Evolutionary conservation across 1,140 invertebrate genomes (phyloP).

Genomic region (Drosophila melanogaster): DNA sequence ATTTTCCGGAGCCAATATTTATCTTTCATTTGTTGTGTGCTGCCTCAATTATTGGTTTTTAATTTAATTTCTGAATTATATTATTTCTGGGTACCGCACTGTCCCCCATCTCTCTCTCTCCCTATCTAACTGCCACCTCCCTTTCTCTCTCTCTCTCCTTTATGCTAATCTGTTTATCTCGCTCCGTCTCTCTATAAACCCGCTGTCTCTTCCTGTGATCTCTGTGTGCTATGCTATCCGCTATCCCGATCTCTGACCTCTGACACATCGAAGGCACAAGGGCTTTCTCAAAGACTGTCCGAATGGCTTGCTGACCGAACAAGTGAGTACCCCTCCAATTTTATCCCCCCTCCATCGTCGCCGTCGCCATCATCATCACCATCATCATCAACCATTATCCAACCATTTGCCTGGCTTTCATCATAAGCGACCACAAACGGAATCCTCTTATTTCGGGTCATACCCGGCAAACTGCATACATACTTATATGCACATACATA

Average conservation of each 20-base stretch:
- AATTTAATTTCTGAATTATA: slow-evolving; percentile 18
- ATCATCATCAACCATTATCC: slow-evolving; percentile 1
- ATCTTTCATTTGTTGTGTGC: slow-evolving; percentile 29
- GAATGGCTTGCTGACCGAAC: slow-evolving; percentile 95
- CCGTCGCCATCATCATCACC: background rate
- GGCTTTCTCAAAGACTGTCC: slow-evolving; percentile 97
- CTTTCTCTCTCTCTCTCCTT: background rate
- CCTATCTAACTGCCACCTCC: background rate
- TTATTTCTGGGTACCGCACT: slow-evolving; percentile 12
- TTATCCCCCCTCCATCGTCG: slow-evolving; percentile 3
- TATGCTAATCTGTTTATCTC: slow-evolving; percentile 41
- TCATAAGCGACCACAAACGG: slow-evolving; percentile 34
- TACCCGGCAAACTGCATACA: slow-evolving; percentile 16
- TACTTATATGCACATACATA: background rate
- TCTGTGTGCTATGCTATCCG: slow-evolving; percentile 52
- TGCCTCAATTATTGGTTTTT: slow-evolving; percentile 42
- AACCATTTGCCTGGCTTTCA: slow-evolving; percentile 12
- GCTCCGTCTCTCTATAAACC: slow-evolving; percentile 26
- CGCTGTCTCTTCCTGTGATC: slow-evolving; percentile 48
- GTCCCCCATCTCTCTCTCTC: background rate
- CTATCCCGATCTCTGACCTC: slow-evolving; percentile 45
- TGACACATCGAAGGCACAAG: slow-evolving; percentile 91
- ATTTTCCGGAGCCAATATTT: slow-evolving; percentile 36
- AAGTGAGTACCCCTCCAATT: slow-evolving; percentile 87
- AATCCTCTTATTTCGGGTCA: slow-evolving; percentile 41